These are phyloP conservation scores for Bellardia bayeri DNA, from an alignment of 2,888 invertebrate genomes.

Conservation along the genomic window DNA sequence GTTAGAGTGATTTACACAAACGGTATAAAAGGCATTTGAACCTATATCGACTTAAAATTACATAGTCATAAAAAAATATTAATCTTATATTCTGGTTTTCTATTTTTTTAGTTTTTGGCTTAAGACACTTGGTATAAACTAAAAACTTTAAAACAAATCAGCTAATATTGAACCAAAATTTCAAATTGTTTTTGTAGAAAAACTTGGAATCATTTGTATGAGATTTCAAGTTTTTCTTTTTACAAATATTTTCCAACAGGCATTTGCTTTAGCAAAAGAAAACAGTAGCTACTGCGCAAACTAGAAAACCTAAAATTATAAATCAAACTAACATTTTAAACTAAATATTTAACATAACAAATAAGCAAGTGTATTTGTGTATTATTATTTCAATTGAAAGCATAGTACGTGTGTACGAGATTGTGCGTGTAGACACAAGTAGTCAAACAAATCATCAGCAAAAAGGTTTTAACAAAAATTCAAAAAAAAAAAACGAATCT, in stretches of 20 bases:
- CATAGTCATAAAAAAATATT: too few species aligned
- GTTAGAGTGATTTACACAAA: too few species aligned
- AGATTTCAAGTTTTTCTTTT: not conserved
- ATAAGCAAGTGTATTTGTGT: not conserved
- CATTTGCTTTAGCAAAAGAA: not conserved
- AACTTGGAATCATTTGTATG: too few species aligned
- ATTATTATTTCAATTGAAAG: not conserved
- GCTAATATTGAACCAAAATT: too few species aligned
- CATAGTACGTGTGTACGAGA: not conserved
- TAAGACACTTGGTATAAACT: too few species aligned
- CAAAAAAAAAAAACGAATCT: not conserved
- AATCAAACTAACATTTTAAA: slow-evolving; percentile 5
- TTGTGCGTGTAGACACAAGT: slow-evolving; percentile 27
- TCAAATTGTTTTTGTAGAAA: too few species aligned
- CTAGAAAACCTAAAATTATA: not conserved
- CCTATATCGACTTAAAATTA: too few species aligned
- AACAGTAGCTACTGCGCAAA: not conserved
- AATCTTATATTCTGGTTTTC: too few species aligned
- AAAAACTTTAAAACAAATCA: too few species aligned
- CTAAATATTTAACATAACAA: slow-evolving; percentile 37
- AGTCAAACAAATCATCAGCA: slow-evolving; percentile 22
- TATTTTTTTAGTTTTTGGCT: too few species aligned
- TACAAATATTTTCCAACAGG: slow-evolving; percentile 28
- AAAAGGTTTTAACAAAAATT: slow-evolving; percentile 1
- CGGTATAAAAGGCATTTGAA: too few species aligned